phyloP scores from a whole-genome alignment of 2,797 vertebrate genomes.

The Poeciliopsis presidionis region DNA sequence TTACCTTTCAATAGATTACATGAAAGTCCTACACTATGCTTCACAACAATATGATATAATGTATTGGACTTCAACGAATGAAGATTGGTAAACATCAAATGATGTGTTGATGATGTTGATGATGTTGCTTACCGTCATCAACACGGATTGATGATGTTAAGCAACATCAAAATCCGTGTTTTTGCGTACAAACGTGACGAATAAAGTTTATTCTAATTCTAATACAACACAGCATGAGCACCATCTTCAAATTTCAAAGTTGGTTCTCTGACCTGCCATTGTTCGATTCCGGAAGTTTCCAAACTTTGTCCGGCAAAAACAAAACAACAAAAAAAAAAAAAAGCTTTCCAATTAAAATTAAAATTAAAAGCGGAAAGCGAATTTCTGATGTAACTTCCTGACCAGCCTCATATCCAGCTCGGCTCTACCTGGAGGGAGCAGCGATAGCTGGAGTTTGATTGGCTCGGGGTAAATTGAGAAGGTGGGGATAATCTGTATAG shows the following conservation, averaged over 20 bases:
- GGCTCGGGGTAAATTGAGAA: no score
- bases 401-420: no score
- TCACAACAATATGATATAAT: conserved; percentile 24
- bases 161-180: neutral
- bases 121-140: no score
- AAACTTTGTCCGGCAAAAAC: neutral
- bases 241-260: neutral
- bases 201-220: neutral
- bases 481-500: no score
- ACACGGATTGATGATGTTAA: no score
- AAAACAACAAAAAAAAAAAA: no score
- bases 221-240: neutral
- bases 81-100: neutral
- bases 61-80: neutral
- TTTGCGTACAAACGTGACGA: neutral
- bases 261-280: conserved; percentile 13
- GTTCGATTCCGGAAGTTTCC: neutral
- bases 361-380: no score
- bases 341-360: no score
- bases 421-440: no score
- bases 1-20: neutral
- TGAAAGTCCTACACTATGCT: conserved; percentile 50
- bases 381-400: no score
- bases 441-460: no score
- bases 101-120: no score